phyloP scores from a whole-genome alignment of 2,113 vertebrate genomes.

The Octodon degus region DNA sequence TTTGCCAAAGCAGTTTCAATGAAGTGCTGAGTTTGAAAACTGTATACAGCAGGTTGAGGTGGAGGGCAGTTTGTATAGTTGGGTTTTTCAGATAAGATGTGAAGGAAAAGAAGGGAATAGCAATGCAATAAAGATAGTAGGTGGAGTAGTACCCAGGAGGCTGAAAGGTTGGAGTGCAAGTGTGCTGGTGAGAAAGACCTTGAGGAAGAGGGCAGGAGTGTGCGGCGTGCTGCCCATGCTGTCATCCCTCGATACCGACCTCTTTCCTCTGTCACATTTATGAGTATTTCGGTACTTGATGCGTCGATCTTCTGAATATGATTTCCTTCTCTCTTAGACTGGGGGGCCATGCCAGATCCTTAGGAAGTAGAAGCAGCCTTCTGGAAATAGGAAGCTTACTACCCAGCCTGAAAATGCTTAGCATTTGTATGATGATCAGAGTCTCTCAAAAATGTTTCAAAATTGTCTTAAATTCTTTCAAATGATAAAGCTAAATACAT shows the following conservation, averaged over 20 bases:
- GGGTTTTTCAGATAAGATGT: background rate
- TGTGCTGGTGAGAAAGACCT: background rate
- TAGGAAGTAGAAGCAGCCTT: background rate
- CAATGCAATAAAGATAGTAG: background rate
- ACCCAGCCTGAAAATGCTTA: constrained; percentile 27
- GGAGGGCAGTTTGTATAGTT: background rate
- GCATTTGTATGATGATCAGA: constrained; percentile 26
- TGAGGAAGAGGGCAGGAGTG: constrained; percentile 48
- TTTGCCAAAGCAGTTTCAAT: background rate
- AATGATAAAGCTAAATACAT: background rate
- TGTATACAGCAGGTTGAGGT: background rate
- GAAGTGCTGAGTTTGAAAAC: background rate
- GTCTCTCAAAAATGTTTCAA: constrained; percentile 33
- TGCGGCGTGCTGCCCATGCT: background rate
- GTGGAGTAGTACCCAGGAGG: background rate
- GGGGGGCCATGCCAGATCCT: background rate
- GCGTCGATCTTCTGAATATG: background rate
- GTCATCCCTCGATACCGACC: background rate
- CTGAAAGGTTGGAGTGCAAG: background rate
- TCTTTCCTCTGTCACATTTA: constrained; percentile 36
- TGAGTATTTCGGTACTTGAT: background rate
- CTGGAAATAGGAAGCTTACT: background rate
- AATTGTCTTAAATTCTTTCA: constrained; percentile 26
- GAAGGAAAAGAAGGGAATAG: background rate
- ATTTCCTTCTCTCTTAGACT: background rate